Evolutionary conservation across 2,113 vertebrate species (phyloP).

Genomic region (Poeciliopsis prolifica): DNA sequence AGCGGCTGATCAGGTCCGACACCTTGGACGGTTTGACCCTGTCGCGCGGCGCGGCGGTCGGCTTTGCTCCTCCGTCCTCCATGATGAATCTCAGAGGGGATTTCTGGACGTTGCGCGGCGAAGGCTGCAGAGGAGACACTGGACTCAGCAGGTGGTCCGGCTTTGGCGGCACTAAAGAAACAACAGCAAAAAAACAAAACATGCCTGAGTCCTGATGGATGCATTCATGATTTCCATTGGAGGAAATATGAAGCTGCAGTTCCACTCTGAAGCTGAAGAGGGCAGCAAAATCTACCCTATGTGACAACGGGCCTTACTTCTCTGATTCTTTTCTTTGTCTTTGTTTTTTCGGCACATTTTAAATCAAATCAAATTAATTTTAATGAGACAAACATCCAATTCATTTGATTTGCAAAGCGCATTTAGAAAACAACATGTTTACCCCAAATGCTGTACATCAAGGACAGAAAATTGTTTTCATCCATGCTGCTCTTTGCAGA

Average conservation of each 20-base stretch:
- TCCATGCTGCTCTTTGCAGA: too few species aligned
- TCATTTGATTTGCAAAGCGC: too few species aligned
- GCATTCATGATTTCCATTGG: background rate
- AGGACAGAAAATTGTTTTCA: too few species aligned
- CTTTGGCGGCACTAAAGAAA: conserved; percentile 92
- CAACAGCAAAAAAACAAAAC: conserved; percentile 4
- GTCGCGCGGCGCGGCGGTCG: conserved; percentile 35
- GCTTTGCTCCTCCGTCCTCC: conserved; percentile 85
- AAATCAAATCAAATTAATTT: too few species aligned
- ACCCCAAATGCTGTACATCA: too few species aligned
- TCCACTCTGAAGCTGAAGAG: conserved; percentile 45
- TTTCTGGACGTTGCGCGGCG: conserved; percentile 64
- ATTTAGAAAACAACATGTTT: too few species aligned
- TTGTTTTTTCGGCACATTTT: too few species aligned
- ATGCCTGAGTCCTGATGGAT: background rate
- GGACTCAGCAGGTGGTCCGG: conserved; percentile 88
- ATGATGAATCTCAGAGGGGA: conserved; percentile 74
- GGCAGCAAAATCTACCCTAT: conserved; percentile 46
- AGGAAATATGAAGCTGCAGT: conserved; percentile 18
- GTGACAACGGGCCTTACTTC: background rate
- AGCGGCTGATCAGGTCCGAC: conserved; percentile 93
- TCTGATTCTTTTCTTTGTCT: too few species aligned
- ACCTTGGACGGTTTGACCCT: conserved; percentile 88
- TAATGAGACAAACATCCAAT: too few species aligned
- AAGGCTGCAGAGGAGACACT: conserved; percentile 75